A percentile compares a stretch with the other conserved stretches of the same genome.
These are phyloP conservation scores for Synanthedon tipuliformis DNA, from an alignment of 2,888 invertebrate genomes.

Conservation along the genomic window DNA sequence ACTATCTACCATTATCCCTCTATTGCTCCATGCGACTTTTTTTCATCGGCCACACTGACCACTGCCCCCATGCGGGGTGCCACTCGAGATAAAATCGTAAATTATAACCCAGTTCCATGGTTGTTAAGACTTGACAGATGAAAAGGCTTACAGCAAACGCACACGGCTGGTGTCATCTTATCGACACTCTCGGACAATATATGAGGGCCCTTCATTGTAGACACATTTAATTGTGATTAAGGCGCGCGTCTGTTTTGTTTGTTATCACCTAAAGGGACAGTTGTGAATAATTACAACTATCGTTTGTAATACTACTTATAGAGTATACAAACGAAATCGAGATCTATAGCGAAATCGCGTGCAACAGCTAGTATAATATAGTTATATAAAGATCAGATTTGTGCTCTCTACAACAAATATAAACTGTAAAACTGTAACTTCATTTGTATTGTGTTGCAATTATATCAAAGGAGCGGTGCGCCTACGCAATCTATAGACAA, in stretches of 20 bases:
- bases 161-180: constrained; percentile 50
- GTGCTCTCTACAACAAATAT: too few species aligned
- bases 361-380: too few species aligned
- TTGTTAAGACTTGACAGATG: constrained; percentile 67
- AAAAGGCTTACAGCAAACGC: constrained; percentile 59
- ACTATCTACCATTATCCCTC: constrained; percentile 46
- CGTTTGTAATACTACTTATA: too few species aligned
- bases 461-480: too few species aligned
- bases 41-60: constrained; percentile 54
- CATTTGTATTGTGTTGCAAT: too few species aligned
- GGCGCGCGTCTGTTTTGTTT: constrained; percentile 18
- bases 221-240: constrained; percentile 50
- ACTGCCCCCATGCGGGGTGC: constrained; percentile 62
- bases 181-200: constrained; percentile 58
- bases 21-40: constrained; percentile 41
- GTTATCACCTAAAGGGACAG: not conserved
- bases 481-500: too few species aligned
- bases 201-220: constrained; percentile 42
- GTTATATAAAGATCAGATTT: too few species aligned
- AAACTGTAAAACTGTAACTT: too few species aligned
- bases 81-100: constrained; percentile 65
- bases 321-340: too few species aligned
- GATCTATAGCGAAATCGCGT: too few species aligned
- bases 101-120: constrained; percentile 69
- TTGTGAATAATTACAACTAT: not conserved